Conservation (phyloP, 2,888 invertebrate genomes). For the Andrena bicolor region DNA sequence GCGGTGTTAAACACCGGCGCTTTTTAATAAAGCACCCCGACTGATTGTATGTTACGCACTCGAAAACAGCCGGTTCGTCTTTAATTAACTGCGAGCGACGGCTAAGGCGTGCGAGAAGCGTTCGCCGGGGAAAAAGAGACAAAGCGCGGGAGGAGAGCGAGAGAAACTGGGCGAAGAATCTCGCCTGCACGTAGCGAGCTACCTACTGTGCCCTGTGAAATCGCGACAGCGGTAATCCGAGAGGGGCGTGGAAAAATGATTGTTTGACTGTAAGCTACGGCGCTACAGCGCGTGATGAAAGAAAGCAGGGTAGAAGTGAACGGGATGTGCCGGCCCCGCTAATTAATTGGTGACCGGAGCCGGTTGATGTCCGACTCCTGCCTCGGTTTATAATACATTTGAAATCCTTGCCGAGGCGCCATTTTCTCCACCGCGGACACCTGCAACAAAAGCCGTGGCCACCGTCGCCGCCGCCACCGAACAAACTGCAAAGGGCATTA, state of each 20-base stretch:
- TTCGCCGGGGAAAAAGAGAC: not conserved
- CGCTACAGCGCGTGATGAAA: not conserved
- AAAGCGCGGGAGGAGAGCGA: not conserved
- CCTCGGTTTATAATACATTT: constrained; percentile 30
- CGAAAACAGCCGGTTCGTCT: constrained; percentile 17
- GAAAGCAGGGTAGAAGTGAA: not conserved
- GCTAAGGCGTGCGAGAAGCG: constrained; percentile 2
- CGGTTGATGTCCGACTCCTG: constrained; percentile 31
- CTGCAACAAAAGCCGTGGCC: constrained; percentile 47
- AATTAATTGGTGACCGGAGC: constrained; percentile 56
- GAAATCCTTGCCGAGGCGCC: constrained; percentile 32
- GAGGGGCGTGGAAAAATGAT: not conserved
- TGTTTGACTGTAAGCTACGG: not conserved
- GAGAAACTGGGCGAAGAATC: constrained; percentile 5
- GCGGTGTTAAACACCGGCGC: constrained; percentile 5
- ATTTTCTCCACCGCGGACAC: constrained; percentile 46
- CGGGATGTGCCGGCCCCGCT: constrained; percentile 3
- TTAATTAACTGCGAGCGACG: constrained; percentile 30
- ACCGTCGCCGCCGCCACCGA: not conserved
- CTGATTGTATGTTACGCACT: constrained; percentile 12
- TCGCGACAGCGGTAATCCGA: not conserved
- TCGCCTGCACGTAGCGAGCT: not conserved
- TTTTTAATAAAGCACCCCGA: constrained; percentile 13
- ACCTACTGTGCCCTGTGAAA: not conserved
- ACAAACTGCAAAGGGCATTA: constrained; percentile 66